phyloP scores from a whole-genome alignment of 2,888 invertebrate genomes.

The Lydus trimaculatus region DNA sequence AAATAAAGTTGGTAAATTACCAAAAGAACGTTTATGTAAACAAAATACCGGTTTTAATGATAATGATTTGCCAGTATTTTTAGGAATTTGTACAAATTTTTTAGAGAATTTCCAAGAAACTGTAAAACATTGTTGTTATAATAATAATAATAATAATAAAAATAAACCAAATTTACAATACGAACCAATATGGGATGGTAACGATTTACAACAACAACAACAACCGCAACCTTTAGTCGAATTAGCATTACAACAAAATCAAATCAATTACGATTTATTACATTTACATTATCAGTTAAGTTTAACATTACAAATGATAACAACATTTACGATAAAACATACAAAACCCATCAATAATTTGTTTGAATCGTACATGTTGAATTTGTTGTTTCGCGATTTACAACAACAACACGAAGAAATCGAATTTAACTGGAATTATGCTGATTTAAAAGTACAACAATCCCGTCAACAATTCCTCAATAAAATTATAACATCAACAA shows the following conservation, averaged over 20 bases:
- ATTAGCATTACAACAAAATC: slow-evolving; percentile 78
- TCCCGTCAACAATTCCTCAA: slow-evolving; percentile 77
- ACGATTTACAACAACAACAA: slow-evolving; percentile 20
- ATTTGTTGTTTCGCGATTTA: slow-evolving; percentile 65
- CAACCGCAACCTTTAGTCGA: slow-evolving; percentile 75
- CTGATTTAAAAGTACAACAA: slow-evolving; percentile 73
- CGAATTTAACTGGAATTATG: slow-evolving; percentile 67
- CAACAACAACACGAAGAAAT: slow-evolving; percentile 37
- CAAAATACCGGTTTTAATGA: slow-evolving; percentile 79
- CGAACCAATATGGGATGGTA: slow-evolving; percentile 72
- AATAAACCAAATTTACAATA: slow-evolving; percentile 60
- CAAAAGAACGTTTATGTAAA: slow-evolving; percentile 82
- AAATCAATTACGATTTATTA: slow-evolving; percentile 77
- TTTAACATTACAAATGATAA: slow-evolving; percentile 78
- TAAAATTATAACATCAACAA: slow-evolving; percentile 75
- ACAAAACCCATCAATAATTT: slow-evolving; percentile 75
- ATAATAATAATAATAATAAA: slow-evolving; percentile 30
- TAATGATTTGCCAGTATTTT: slow-evolving; percentile 65
- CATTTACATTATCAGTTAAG: slow-evolving; percentile 83
- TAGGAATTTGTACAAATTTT: slow-evolving; percentile 62
- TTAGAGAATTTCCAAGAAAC: slow-evolving; percentile 62
- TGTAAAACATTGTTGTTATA: slow-evolving; percentile 52
- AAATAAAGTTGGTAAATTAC: slow-evolving; percentile 83
- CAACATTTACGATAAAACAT: slow-evolving; percentile 78
- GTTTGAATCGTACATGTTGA: slow-evolving; percentile 75